phyloP scores from a whole-genome alignment of 2,797 vertebrate genomes.

The Lateolabrax maculatus region DNA sequence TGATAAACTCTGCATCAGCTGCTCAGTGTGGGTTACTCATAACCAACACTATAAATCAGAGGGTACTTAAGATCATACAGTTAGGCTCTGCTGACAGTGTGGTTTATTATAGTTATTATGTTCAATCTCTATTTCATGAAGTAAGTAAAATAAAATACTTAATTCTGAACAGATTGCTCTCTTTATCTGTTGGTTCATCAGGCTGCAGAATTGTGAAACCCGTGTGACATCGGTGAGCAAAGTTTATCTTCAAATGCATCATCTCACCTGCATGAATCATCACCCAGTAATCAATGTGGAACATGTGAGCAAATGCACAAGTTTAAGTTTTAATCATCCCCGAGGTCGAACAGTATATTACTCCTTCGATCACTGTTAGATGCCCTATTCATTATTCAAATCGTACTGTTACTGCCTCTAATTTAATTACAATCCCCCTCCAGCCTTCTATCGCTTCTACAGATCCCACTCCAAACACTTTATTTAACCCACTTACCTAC shows the following conservation, averaged over 20 bases:
- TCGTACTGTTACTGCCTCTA: too few species aligned
- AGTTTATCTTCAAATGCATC: background rate
- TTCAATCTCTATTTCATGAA: background rate
- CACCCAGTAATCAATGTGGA: too few species aligned
- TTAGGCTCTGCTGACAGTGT: background rate
- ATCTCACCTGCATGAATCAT: background rate
- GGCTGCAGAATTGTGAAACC: background rate
- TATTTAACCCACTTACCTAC: too few species aligned
- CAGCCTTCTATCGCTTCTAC: too few species aligned
- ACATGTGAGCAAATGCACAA: too few species aligned
- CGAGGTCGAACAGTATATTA: too few species aligned
- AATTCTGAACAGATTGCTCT: background rate
- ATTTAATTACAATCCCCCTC: too few species aligned
- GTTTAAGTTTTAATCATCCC: too few species aligned
- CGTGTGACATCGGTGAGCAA: background rate
- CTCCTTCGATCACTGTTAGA: too few species aligned
- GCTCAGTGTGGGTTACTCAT: background rate
- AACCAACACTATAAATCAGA: background rate
- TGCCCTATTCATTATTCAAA: too few species aligned
- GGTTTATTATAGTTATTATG: background rate
- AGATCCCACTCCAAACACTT: too few species aligned
- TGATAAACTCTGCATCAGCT: slow-evolving; percentile 11
- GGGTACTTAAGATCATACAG: background rate
- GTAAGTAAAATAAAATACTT: background rate
- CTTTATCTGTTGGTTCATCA: background rate